Base-by-base conservation (phyloP, 2,113 vertebrate genomes). In the Rhineura floridana region DNA sequence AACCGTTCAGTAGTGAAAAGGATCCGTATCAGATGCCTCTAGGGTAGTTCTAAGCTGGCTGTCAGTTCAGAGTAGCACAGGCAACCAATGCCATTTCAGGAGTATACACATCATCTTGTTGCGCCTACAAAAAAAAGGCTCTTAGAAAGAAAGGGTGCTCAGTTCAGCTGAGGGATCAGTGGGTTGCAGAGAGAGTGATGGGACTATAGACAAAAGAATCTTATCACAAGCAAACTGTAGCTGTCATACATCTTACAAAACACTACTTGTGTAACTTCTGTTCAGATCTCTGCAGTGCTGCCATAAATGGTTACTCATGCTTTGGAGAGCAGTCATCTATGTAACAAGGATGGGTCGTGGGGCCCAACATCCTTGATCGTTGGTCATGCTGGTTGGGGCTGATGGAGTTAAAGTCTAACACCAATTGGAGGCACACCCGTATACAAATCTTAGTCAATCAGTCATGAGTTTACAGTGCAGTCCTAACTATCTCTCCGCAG, bases 101-200 rank as follows among this genome's bases (percentile, higher is more conserved):
- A 67, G 70, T 75, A 80, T 52, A 76, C 81, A 48, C 44, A 46
- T 79, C 67, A 46, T 87, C 82, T 52, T 1, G 85, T 85, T 72
- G 89, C 69, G 92, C 75, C 90, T 81, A 55, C 0, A 23, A 76
- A 91, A 70, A 46, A 93, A 84, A 91, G 78, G 46, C 85, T 21
- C 39, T 6, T 69, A 8, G 65, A 83, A 90, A 94, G 62, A 75
- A 59, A 87, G 67, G 42, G 39, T 28, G 42, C 81, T 86, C 82
- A 0, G 67, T 50, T 88, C 70, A 52, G 42, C 6, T 30, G 42
- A 21, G 36, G 79, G 17, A 5, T 23, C 39, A 46, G 59, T 30
- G 39, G 28, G 55, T 59, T 59, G 55, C 55, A 59, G 55, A 19
- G 36, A 55, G 36, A 17, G 28, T 52, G 83, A 73, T 42, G n/a